Evolutionary conservation across 53 echinoderm and acorn worm species (phyloP).

Genomic region (Actinopyga echinites): DNA sequence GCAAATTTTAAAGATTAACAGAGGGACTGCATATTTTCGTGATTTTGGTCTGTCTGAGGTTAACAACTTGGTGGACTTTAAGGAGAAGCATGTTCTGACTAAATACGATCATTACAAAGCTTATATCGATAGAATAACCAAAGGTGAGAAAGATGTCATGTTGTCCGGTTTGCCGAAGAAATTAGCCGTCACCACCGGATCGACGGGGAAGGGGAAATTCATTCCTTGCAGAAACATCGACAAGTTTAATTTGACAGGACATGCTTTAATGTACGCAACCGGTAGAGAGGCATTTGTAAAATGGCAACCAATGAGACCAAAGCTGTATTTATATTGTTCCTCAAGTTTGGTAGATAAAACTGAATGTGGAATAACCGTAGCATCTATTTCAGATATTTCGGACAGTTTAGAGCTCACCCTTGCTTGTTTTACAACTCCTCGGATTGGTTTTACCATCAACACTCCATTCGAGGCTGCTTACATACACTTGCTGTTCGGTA

Average conservation of each 20-base stretch:
- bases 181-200: background rate
- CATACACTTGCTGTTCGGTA: background rate
- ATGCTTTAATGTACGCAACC: background rate
- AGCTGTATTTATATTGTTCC: background rate
- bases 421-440: background rate
- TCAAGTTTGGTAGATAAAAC: background rate
- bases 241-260: no score
- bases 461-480: background rate
- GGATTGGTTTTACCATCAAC: background rate
- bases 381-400: background rate
- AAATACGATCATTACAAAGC: conserved; percentile 16
- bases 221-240: background rate
- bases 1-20: background rate
- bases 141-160: background rate
- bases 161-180: background rate
- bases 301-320: background rate
- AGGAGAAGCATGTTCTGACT: background rate
- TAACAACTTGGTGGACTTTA: background rate
- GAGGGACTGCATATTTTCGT: background rate
- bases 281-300: background rate
- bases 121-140: background rate
- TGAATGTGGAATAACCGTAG: background rate
- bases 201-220: background rate
- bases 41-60: conserved; percentile 1
- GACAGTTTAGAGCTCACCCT: background rate